Evolutionary conservation across 1,140 invertebrate species (phyloP), one percentile per base, ranked within the genome.

Genomic region (Bombus superbus): DNA sequence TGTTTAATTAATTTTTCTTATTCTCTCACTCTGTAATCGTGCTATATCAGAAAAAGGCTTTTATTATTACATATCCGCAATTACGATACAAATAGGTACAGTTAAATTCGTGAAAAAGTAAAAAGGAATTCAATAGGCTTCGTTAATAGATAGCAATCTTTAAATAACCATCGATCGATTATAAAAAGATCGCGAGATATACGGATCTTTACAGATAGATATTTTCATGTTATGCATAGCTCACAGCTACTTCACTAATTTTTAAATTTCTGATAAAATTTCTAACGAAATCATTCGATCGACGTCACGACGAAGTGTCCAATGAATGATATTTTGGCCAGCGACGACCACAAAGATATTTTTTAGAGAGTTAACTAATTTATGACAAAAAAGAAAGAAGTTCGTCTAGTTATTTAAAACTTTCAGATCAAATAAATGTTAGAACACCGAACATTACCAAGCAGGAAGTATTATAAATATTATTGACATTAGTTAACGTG

Each of bases 401-500:
- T 32, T 6, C n/a, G 82, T 82, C 88, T 32, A 42, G 69, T 85
- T 59, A 35, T 8, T 25, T 35, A 25, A 22, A 35, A 84, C 89
- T 87, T 90, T 87, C 89, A 82, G 82, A 6, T 86, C 82, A 80
- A 89, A 90, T 85, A 90, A 53, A 79, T 42, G 2, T 18, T 32
- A 40, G 42, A 2, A 42, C 62, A n/a, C 47, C 6, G 53, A 18
- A 35, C 22, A 25, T 40, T 64, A 35, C 22, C 3, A 8, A 71
- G 18, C 1, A 32, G 44, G 82, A 79, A 89, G 79, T 86, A 22
- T 77, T 83, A 75, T n/a, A 83, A 81, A 84, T 83, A 86, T 87
- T 86, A 84, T 80, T 68, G 53, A 4, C 28, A 53, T 53, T 22
- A 53, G 10, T 44, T 44, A 38, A 71, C n/a, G 40, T 25, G 72